phyloP scores from a whole-genome alignment of 2,888 invertebrate species.

The Acrobasis consociella region DNA sequence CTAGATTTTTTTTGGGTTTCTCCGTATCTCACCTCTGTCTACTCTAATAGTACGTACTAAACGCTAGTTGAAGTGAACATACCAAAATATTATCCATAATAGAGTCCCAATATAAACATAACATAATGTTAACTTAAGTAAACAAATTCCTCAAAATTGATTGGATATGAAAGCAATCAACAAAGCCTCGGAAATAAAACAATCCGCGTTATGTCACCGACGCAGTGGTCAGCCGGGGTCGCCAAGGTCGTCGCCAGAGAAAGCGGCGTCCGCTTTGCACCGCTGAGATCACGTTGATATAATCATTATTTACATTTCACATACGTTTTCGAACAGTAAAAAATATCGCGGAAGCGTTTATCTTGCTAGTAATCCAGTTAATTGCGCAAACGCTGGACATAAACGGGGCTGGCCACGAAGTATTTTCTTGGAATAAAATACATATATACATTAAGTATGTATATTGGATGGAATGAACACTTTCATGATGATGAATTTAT shows the following conservation, averaged over 20 bases:
- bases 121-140: too few relatives aligned
- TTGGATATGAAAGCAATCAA: slow-evolving; percentile 8
- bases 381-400: slow-evolving; percentile 29
- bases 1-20: too few relatives aligned
- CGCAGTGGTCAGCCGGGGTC: slow-evolving; percentile 40
- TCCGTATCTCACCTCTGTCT: too few relatives aligned
- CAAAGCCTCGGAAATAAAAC: slow-evolving; percentile 14
- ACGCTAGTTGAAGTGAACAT: too few relatives aligned
- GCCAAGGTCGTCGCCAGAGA: slow-evolving; percentile 38
- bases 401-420: too few relatives aligned
- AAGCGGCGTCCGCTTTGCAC: slow-evolving; percentile 9
- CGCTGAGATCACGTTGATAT: background rate
- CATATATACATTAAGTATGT: background rate
- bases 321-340: slow-evolving; percentile 42
- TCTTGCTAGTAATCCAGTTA: slow-evolving; percentile 40
- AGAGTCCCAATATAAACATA: too few relatives aligned
- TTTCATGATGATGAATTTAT: background rate
- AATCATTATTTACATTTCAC: slow-evolving; percentile 20
- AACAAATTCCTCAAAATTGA: background rate
- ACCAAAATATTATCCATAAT: too few relatives aligned
- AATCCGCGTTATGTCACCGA: slow-evolving; percentile 16
- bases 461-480: background rate
- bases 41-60: too few relatives aligned
- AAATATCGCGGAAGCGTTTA: slow-evolving; percentile 40
- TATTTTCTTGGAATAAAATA: background rate